Evolutionary conservation across 2,888 invertebrate genomes (phyloP).

Genomic region (Drosophila robusta): DNA sequence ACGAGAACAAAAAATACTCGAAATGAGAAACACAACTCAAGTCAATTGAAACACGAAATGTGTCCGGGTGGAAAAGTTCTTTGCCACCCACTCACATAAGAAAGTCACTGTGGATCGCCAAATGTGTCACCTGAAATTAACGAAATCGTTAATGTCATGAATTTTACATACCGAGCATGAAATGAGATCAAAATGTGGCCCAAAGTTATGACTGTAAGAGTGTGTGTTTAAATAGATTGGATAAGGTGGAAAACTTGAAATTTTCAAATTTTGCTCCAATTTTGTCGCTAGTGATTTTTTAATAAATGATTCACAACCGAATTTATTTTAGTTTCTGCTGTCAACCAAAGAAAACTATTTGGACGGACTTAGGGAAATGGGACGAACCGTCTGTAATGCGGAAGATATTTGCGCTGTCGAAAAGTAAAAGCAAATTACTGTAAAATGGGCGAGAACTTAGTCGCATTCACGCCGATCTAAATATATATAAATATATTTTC

Average conservation of each 20-base stretch:
- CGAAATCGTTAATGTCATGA: slow-evolving; percentile 72
- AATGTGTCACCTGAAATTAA: slow-evolving; percentile 72
- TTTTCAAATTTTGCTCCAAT: slow-evolving; percentile 23
- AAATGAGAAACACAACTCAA: slow-evolving; percentile 34
- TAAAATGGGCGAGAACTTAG: slow-evolving; percentile 59
- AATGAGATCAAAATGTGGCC: slow-evolving; percentile 19
- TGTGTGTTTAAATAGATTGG: slow-evolving; percentile 22
- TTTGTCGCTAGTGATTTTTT: slow-evolving; percentile 3
- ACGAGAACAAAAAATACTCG: slow-evolving; percentile 35
- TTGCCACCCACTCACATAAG: slow-evolving; percentile 21
- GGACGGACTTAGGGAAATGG: slow-evolving; percentile 32
- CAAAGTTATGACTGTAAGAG: slow-evolving; percentile 3
- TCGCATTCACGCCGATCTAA: slow-evolving; percentile 35
- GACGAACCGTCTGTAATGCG: slow-evolving; percentile 51
- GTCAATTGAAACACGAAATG: slow-evolving; percentile 22
- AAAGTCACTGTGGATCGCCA: slow-evolving; percentile 20
- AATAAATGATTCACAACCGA: slow-evolving; percentile 11
- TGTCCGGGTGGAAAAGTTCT: slow-evolving; percentile 35
- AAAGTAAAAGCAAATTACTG: slow-evolving; percentile 57
- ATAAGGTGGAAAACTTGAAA: slow-evolving; percentile 25
- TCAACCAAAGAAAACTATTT: slow-evolving; percentile 45
- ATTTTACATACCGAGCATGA: slow-evolving; percentile 23
- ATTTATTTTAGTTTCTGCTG: slow-evolving; percentile 4
- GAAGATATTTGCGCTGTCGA: slow-evolving; percentile 59
- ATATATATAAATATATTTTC: slow-evolving; percentile 46